A percentile compares a stretch with the other conserved stretches of the same genome.
These are phyloP conservation scores for Cybosia mesomella DNA, from an alignment of 2,888 invertebrate genomes.

Conservation along the genomic window DNA sequence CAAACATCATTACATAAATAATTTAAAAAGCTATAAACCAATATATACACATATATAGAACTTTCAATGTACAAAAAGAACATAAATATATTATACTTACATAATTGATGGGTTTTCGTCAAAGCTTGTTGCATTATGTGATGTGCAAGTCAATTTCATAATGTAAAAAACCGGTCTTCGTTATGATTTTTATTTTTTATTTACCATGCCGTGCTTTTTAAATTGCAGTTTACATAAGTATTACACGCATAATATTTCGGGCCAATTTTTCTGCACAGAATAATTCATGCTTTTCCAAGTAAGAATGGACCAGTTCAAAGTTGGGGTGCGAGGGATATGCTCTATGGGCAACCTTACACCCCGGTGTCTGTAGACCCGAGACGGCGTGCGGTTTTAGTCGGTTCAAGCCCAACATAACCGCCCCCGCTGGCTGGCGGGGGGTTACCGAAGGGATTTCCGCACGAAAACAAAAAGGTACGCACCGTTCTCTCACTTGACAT, in stretches of 20 bases:
- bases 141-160: constrained; percentile 4
- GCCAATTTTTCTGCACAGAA: not conserved
- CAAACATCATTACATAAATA: no score
- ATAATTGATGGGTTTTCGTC: constrained; percentile 9
- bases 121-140: not conserved
- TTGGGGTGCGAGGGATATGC: no score
- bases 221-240: constrained; percentile 11
- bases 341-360: no score
- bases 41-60: not conserved
- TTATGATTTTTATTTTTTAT: constrained; percentile 1
- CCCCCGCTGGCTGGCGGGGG: no score
- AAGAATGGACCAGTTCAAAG: no score
- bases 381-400: no score
- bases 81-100: not conserved
- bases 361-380: no score
- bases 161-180: constrained; percentile 6
- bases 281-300: not conserved
- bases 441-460: no score
- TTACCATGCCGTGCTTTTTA: not conserved
- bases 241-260: not conserved
- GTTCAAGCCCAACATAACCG: no score
- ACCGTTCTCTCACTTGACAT: no score
- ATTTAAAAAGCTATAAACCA: not conserved
- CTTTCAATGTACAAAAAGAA: not conserved
- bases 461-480: no score